phyloP scores from a whole-genome alignment of 2,113 vertebrate genomes.

The Poeciliopsis prolifica region DNA sequence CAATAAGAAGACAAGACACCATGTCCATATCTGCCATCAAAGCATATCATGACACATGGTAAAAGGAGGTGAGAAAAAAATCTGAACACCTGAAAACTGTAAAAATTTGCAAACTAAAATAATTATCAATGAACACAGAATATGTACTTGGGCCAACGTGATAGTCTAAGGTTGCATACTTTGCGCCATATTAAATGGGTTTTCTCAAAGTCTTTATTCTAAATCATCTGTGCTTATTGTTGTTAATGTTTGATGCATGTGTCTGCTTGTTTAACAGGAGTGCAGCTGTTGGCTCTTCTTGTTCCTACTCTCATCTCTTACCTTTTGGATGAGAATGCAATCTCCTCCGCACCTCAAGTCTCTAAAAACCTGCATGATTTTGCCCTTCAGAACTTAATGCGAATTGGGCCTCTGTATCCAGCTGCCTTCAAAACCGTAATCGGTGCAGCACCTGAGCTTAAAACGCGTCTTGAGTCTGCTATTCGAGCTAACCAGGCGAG shows the following conservation, averaged over 20 bases:
- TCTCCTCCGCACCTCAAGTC: constrained; percentile 83
- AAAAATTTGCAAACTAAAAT: background rate
- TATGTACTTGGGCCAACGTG: background rate
- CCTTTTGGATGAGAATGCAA: constrained; percentile 92
- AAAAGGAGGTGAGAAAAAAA: background rate
- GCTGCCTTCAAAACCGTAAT: constrained; percentile 98
- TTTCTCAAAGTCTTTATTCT: background rate
- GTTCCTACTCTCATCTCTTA: constrained; percentile 96
- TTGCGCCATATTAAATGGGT: background rate
- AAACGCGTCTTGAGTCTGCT: constrained; percentile 92
- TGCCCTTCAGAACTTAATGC: constrained; percentile 96
- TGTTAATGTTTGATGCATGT: background rate
- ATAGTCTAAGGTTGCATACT: background rate
- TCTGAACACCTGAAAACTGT: background rate
- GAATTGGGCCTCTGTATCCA: constrained; percentile 95
- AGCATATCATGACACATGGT: no score
- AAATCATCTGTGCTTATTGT: background rate
- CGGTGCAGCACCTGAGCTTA: constrained; percentile 94
- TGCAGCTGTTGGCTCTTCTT: constrained; percentile 93
- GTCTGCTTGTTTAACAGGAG: constrained; percentile 77
- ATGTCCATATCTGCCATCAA: no score
- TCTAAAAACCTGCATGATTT: constrained; percentile 95
- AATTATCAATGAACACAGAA: background rate
- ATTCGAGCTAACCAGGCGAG: constrained; percentile 94
- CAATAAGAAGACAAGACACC: no score